phyloP scores from a whole-genome alignment of 2,797 vertebrate species.

The Takifugu ocellatus region DNA sequence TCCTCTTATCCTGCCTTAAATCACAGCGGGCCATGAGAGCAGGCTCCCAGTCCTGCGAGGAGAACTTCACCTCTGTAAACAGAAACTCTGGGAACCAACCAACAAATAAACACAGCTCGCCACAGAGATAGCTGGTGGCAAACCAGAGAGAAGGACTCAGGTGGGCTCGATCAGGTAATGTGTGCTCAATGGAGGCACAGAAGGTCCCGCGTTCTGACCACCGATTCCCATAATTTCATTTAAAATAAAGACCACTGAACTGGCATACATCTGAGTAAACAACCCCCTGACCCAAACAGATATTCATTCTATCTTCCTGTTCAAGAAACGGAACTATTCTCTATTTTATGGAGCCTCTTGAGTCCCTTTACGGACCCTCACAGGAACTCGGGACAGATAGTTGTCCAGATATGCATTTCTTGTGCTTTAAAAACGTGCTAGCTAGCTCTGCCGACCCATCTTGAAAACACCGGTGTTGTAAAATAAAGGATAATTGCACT shows the following conservation, averaged over 20 bases:
- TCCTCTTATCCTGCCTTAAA: slow-evolving; percentile 53
- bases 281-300: background rate
- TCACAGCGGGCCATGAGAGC: slow-evolving; percentile 32
- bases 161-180: slow-evolving; percentile 14
- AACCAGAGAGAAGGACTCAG: slow-evolving; percentile 6
- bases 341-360: background rate
- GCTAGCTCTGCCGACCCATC: too few relatives aligned
- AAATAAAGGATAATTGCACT: too few relatives aligned
- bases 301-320: background rate
- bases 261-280: background rate
- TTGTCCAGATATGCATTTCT: too few relatives aligned
- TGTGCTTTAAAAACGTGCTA: too few relatives aligned
- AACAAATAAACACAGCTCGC: slow-evolving; percentile 49
- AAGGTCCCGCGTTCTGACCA: slow-evolving; percentile 7
- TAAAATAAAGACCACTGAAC: too few relatives aligned
- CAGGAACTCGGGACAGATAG: too few relatives aligned
- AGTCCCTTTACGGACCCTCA: background rate
- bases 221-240: slow-evolving; percentile 1
- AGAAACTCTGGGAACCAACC: slow-evolving; percentile 42
- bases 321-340: background rate
- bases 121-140: slow-evolving; percentile 25
- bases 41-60: slow-evolving; percentile 14
- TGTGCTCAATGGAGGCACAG: background rate
- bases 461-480: too few relatives aligned
- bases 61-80: slow-evolving; percentile 38